These are phyloP conservation scores for Drosophila fuyamai DNA, from an alignment of 1,140 invertebrate species.

Conservation along the genomic window DNA sequence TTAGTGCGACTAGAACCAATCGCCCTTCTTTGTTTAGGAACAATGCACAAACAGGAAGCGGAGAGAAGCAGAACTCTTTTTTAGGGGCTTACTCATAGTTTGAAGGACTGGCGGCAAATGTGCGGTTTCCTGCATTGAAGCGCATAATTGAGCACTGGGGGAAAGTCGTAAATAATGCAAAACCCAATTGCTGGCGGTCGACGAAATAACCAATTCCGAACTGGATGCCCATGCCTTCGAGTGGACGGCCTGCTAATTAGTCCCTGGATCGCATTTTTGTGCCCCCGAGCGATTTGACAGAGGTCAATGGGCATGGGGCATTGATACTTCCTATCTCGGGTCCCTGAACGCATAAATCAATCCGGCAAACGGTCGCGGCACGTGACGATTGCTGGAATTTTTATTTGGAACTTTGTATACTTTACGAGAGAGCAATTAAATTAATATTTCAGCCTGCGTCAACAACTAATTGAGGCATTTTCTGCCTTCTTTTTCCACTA, in stretches of 20 bases:
- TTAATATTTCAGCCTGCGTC: constrained; percentile 59
- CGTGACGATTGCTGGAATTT: constrained; percentile 62
- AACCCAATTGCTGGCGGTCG: constrained; percentile 38
- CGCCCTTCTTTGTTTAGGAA: constrained; percentile 25
- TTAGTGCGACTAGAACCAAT: neutral
- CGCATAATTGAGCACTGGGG: constrained; percentile 67
- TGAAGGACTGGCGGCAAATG: constrained; percentile 67
- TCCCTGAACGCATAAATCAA: constrained; percentile 53
- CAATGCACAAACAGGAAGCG: constrained; percentile 42
- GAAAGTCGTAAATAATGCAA: constrained; percentile 73
- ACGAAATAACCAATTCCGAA: constrained; percentile 45
- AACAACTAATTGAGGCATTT: constrained; percentile 76
- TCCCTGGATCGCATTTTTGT: constrained; percentile 39
- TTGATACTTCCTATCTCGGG: constrained; percentile 40
- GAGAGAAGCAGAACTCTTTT: constrained; percentile 20
- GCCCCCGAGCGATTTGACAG: constrained; percentile 46
- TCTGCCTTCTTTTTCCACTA: constrained; percentile 29
- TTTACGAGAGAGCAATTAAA: constrained; percentile 63
- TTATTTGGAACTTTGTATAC: constrained; percentile 62
- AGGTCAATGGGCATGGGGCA: constrained; percentile 45
- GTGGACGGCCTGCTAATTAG: constrained; percentile 54
- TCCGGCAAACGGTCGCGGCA: constrained; percentile 31
- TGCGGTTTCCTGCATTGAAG: constrained; percentile 56
- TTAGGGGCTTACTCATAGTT: constrained; percentile 14
- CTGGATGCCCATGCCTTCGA: constrained; percentile 33